Evolutionary conservation across 2,113 vertebrate species (phyloP).

Genomic region (Lamprologus sp.): DNA sequence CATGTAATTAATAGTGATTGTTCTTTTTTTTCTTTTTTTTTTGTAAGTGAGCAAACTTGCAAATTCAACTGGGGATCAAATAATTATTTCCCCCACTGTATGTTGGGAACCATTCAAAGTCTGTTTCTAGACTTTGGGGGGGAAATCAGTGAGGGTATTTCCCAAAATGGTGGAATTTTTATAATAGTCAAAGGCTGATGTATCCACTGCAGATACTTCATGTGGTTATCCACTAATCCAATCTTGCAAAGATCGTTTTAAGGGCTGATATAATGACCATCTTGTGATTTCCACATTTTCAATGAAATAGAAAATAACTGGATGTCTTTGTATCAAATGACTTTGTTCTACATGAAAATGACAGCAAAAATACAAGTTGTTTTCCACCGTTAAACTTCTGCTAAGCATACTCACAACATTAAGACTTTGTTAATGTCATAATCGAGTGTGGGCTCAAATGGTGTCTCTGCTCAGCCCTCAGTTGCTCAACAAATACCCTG

Average conservation of each 20-base stretch:
- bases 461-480: neutral
- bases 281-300: neutral
- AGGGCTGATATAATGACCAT: neutral
- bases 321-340: neutral
- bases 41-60: neutral
- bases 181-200: neutral
- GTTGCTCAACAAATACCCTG: neutral
- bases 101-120: neutral
- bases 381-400: neutral
- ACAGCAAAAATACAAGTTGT: neutral
- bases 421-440: neutral
- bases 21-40: neutral
- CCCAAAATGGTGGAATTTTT: neutral
- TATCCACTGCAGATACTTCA: neutral
- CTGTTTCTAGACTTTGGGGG: accelerated
- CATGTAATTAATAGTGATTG: neutral
- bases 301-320: neutral
- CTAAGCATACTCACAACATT: neutral
- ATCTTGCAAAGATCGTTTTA: neutral
- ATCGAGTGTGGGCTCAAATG: neutral
- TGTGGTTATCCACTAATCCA: neutral
- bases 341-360: neutral
- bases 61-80: accelerated
- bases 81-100: neutral
- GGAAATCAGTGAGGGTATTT: neutral